Base-by-base conservation (phyloP, 1,140 invertebrate species). In the Chlorops oryzae region DNA sequence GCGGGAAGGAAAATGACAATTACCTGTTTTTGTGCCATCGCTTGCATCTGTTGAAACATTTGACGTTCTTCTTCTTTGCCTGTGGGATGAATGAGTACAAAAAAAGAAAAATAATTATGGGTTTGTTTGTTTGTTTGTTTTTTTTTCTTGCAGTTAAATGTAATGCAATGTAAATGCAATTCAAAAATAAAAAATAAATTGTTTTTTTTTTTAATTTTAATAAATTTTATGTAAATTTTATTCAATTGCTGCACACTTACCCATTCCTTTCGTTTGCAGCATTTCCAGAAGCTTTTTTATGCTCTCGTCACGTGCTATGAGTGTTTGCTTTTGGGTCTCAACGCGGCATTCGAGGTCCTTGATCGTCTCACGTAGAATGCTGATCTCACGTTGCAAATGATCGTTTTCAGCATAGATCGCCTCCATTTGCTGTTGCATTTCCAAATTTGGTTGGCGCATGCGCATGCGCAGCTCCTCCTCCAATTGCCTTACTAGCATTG, bases 281-380 rank as follows among this genome's bases (percentile, higher is more conserved):
- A 98, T 97, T 80, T 98, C 95, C 62, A 98, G 80, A 57, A 98
- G 81, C 76, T 97, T 98, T 80, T 97, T 98, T 63, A 98, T 97
- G 74, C 92, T 96, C 68, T 97, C 95, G 76, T 98, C 95, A 56
- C 95, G 81, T 28, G 94, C 91, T 65, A 88, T 85, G 49, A 98
- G 75, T 20, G 95, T 98, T 77, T 98, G 93, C 76, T 97, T 97
- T 76, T 98, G 95, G 6, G 94, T 96, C 75, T 98, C 94, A 66
- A 98, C 94, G 61, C 94, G 83, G 59, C 96, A 77, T 76, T 98
- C 95, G 72, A 97, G 75, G 78, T 96, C 90, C 83, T 94, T 95
- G 66, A 95, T 94, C 32, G 92, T 96, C 71, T 96, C 92, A 28
- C 91, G 81, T 45, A 98, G 80, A 65, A 98, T 93, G 49, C 90